Evolutionary conservation across 2,113 vertebrate species (phyloP).

Genomic region (Chiloscyllium plagiosum): DNA sequence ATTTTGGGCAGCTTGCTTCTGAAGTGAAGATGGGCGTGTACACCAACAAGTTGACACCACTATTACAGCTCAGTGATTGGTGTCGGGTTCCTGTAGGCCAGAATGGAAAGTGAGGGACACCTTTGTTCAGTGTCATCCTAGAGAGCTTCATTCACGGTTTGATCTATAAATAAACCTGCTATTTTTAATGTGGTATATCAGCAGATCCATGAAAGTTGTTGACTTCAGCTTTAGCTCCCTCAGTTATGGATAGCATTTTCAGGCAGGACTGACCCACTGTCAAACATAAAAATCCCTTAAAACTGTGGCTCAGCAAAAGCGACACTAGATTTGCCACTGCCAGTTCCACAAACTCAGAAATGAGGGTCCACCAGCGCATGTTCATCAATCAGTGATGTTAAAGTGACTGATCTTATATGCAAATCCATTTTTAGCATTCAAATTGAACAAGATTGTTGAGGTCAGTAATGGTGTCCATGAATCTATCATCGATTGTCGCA

Average conservation of each 20-base stretch:
- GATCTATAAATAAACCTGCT: conserved; percentile 10
- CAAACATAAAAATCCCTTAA: background rate
- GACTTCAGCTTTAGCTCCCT: background rate
- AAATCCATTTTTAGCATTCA: background rate
- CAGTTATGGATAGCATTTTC: no score
- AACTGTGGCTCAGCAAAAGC: background rate
- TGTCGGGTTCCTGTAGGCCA: background rate
- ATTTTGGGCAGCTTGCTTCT: background rate
- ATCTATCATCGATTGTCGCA: no score
- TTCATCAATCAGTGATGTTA: background rate
- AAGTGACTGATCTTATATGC: background rate
- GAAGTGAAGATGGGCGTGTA: no score
- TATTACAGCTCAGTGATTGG: background rate
- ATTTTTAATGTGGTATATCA: conserved; percentile 13
- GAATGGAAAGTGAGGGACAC: background rate
- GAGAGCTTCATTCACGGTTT: background rate
- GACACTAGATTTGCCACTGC: background rate
- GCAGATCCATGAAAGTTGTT: background rate
- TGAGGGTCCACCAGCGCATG: no score
- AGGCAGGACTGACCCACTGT: background rate
- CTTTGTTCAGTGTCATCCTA: background rate
- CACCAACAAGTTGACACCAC: no score
- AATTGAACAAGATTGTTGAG: background rate
- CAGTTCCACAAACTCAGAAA: background rate
- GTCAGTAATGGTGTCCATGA: no score